phyloP scores from a whole-genome alignment of 2,888 invertebrate genomes.

The Aphodius granarius region DNA sequence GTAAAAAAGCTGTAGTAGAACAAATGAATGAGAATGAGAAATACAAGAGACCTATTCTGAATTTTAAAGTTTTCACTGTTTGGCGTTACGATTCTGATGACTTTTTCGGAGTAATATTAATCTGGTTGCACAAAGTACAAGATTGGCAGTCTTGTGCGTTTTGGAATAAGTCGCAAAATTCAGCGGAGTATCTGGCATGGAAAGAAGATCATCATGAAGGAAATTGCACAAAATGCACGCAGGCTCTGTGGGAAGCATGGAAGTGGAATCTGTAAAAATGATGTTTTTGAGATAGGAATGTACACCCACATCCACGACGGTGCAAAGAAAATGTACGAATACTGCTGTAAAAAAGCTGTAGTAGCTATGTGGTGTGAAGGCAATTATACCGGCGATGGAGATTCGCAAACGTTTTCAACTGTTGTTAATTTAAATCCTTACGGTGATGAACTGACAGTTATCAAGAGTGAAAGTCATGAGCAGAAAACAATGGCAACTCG shows the following conservation, averaged over 20 bases:
- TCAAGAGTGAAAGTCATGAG: not conserved
- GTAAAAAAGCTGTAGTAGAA: too few relatives aligned
- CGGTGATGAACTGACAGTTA: not conserved
- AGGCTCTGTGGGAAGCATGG: not conserved
- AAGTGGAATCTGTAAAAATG: not conserved
- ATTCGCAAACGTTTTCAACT: not conserved
- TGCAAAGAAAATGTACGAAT: too few relatives aligned
- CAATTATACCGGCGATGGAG: slow-evolving; percentile 5
- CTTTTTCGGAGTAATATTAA: too few relatives aligned
- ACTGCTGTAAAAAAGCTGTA: too few relatives aligned
- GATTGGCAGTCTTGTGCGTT: too few relatives aligned
- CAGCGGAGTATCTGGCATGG: too few relatives aligned
- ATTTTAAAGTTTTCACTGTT: too few relatives aligned
- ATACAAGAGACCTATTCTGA: too few relatives aligned
- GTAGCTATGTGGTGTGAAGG: not conserved
- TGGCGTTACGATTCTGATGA: too few relatives aligned
- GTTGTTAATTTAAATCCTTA: slow-evolving; percentile 8
- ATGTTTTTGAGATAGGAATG: not conserved
- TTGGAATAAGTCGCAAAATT: too few relatives aligned
- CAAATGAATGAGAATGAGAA: too few relatives aligned
- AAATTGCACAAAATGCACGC: not conserved
- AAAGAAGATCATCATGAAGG: not conserved
- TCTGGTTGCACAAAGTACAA: too few relatives aligned
- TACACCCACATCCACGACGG: slow-evolving; percentile 19
- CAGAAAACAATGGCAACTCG: not conserved